Base-by-base conservation (phyloP, 2,797 vertebrate genomes). In the Paguma larvata region DNA sequence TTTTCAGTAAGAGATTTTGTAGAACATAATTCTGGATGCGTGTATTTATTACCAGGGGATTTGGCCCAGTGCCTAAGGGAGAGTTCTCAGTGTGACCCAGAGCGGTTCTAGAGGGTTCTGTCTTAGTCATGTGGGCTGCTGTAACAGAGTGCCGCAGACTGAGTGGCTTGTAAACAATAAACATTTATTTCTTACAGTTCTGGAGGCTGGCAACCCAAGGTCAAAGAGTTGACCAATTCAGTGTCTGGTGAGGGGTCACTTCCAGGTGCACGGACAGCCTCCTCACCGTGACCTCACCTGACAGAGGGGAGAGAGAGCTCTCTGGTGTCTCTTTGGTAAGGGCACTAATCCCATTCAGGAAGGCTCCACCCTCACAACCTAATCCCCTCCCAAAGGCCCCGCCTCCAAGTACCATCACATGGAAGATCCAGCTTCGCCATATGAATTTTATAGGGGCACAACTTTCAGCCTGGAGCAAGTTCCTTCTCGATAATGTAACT, bases 1-100 rank as follows among this genome's bases (percentile, higher is more conserved):
- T 5, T 59, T 96, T 92, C 68, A 63, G 79, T n/a, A 65, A 59
- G 62, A 62, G 38, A 34, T 96, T 72, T 89, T 15, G 13, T 90
- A 77, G 85, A 90, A 87, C 16, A 53, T 63, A 88, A 62, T 73
- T 51, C 32, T 30, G 88, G 95, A 79, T 72, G 32, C 70, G 34
- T 41, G 95, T 41, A 34, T 96, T 56, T 67, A 67, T 87, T 65
- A 79, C 27, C 27, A 46, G 30, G 34, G 19, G 41, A 41, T 44
- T 18, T 53, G 44, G 48, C 41, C 38, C 73, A 44, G 78, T 65
- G 13, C 75, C 15, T 77, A 5, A 95, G 84, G n/a, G 6, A 85
- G 90, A 56, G 14, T 38, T 85, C 73, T 91, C 1, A 3, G 38
- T 51, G 19, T 25, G 41, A 73, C 53, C 34, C 65, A 86, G 46